phyloP scores from a whole-genome alignment of 2,797 vertebrate genomes.

The Liasis olivaceus region DNA sequence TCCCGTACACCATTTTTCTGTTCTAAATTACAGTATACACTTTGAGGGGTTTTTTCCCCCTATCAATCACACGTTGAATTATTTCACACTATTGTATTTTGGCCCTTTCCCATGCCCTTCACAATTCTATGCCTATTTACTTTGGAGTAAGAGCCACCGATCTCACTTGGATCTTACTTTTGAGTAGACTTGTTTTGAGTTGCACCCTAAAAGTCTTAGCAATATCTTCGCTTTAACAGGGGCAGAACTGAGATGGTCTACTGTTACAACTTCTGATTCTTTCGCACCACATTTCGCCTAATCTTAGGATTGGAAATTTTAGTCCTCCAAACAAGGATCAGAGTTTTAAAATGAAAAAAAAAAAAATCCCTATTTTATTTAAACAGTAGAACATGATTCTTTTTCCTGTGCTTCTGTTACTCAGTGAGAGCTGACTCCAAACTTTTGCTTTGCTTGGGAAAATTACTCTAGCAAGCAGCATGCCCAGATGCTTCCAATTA shows the following conservation, averaged over 20 bases:
- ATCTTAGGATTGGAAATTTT: background rate
- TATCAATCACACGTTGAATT: background rate
- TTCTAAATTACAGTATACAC: background rate
- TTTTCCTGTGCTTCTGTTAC: conserved; percentile 40
- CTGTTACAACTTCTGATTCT: too few species aligned
- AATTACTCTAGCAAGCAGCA: conserved; percentile 63
- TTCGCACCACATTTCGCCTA: background rate
- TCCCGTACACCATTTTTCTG: background rate
- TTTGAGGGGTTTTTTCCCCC: background rate
- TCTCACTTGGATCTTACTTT: background rate
- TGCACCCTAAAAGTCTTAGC: background rate
- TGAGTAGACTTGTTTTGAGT: background rate
- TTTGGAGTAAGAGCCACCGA: background rate
- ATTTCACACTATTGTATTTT: background rate
- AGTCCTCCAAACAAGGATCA: conserved; percentile 12
- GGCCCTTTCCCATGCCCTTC: background rate
- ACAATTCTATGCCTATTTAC: background rate
- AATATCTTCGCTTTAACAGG: background rate
- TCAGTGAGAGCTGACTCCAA: background rate
- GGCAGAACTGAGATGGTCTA: background rate
- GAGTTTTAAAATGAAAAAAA: background rate
- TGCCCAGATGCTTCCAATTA: conserved; percentile 67
- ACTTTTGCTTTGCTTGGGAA: conserved; percentile 33
- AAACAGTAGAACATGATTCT: conserved; percentile 48
- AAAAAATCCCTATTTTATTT: conserved; percentile 16